Evolutionary conservation across 2,888 invertebrate species (phyloP).

Genomic region (Drepanosiphum platanoidis): DNA sequence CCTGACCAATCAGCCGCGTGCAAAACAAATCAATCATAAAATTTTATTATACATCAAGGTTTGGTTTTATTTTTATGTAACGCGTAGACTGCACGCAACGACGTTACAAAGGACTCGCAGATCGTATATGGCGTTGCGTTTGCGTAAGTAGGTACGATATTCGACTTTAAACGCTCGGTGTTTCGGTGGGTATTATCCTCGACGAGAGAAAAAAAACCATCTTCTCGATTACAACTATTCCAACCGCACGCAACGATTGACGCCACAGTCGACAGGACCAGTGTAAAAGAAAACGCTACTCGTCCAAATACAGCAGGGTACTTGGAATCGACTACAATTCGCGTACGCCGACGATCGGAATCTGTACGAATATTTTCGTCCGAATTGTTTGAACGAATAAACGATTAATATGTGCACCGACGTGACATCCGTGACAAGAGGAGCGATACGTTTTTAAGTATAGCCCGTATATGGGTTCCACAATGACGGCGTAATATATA

Average conservation of each 20-base stretch:
- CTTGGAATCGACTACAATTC: background rate
- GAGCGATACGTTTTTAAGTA: too few species aligned
- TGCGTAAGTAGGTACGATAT: background rate
- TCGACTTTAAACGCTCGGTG: background rate
- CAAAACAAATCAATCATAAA: constrained; percentile 6
- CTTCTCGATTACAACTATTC: constrained; percentile 7
- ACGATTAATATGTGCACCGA: too few species aligned
- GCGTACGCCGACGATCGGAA: background rate
- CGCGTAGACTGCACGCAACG: background rate
- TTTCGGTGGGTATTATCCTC: background rate
- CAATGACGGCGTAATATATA: too few species aligned
- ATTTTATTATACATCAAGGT: background rate
- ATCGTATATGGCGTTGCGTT: background rate
- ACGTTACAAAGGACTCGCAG: constrained; percentile 15
- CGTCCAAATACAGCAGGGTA: background rate
- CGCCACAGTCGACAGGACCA: background rate
- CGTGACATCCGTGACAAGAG: too few species aligned
- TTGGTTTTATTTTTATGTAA: constrained; percentile 44
- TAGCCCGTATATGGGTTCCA: too few species aligned
- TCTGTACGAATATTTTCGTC: background rate
- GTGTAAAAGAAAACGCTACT: background rate
- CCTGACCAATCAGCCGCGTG: background rate
- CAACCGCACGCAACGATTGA: background rate
- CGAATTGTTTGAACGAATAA: too few species aligned
- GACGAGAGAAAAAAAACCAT: background rate